Evolutionary conservation across 2,797 vertebrate genomes (phyloP).

Genomic region (Balearica regulorum): DNA sequence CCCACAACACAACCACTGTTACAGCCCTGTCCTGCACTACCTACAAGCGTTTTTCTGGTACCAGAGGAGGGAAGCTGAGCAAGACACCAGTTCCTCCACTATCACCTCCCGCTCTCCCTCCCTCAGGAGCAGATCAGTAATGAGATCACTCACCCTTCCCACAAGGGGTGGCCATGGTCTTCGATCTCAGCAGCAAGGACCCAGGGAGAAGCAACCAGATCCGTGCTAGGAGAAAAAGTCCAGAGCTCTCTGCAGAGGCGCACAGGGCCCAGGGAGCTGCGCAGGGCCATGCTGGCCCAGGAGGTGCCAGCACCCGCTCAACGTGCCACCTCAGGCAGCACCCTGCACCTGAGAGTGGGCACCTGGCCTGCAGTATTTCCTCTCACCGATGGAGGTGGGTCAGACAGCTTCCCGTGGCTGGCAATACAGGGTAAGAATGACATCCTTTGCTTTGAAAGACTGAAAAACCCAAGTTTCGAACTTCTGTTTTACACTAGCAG

Average conservation of each 20-base stretch:
- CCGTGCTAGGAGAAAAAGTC: rapidly evolving
- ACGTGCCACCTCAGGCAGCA: background rate
- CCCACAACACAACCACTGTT: background rate
- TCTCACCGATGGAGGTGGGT: rapidly evolving
- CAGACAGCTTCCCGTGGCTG: background rate
- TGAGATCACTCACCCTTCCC: background rate
- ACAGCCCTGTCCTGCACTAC: background rate
- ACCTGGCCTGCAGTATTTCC: rapidly evolving
- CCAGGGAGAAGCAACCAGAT: background rate
- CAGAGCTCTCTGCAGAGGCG: background rate
- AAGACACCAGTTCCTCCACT: rapidly evolving
- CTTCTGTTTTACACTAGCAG: background rate
- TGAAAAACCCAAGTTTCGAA: background rate
- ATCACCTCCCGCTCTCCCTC: rapidly evolving
- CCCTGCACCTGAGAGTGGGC: rapidly evolving
- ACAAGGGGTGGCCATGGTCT: rapidly evolving
- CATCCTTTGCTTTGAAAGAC: background rate
- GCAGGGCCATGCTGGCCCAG: rapidly evolving
- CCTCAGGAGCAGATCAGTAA: background rate
- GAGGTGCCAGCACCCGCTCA: background rate
- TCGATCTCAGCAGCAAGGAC: background rate
- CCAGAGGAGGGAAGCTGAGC: background rate
- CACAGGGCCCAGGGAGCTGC: rapidly evolving
- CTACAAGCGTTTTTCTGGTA: rapidly evolving
- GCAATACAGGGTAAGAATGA: background rate